These are phyloP conservation scores for Psophia crepitans DNA, from an alignment of 2,113 vertebrate genomes.

Conservation along the genomic window DNA sequence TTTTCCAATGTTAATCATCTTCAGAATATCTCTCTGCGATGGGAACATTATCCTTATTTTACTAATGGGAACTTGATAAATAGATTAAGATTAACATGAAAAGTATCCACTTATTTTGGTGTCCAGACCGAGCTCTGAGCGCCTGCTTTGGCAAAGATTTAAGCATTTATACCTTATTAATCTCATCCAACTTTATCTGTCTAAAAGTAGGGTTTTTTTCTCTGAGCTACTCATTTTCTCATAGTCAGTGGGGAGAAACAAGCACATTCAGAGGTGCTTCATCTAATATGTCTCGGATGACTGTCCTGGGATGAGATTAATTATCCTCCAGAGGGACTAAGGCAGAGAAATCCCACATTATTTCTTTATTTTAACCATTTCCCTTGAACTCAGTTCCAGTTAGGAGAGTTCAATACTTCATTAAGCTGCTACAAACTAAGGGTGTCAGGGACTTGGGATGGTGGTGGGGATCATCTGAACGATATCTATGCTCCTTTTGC, in stretches of 20 bases:
- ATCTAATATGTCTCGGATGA: background rate
- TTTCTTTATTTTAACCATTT: background rate
- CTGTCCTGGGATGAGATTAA: background rate
- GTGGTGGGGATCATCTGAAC: no score
- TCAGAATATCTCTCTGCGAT: background rate
- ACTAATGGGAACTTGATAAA: background rate
- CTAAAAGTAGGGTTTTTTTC: background rate
- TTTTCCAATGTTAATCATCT: background rate
- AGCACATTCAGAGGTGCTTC: background rate
- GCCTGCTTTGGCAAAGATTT: background rate
- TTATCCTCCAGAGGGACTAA: background rate
- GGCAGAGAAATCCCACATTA: background rate
- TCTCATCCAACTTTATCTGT: background rate
- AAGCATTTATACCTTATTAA: background rate
- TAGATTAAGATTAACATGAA: background rate
- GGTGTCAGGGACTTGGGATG: no score
- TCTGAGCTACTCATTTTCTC: background rate
- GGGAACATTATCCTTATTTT: background rate
- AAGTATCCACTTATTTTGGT: background rate
- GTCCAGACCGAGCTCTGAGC: background rate
- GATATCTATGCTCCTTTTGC: background rate
- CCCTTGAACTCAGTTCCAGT: background rate
- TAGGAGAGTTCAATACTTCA: background rate
- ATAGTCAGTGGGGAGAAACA: background rate
- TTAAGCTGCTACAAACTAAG: background rate